These are phyloP conservation scores for Euproctis similis DNA, from an alignment of 2,888 invertebrate species.

Conservation along the genomic window DNA sequence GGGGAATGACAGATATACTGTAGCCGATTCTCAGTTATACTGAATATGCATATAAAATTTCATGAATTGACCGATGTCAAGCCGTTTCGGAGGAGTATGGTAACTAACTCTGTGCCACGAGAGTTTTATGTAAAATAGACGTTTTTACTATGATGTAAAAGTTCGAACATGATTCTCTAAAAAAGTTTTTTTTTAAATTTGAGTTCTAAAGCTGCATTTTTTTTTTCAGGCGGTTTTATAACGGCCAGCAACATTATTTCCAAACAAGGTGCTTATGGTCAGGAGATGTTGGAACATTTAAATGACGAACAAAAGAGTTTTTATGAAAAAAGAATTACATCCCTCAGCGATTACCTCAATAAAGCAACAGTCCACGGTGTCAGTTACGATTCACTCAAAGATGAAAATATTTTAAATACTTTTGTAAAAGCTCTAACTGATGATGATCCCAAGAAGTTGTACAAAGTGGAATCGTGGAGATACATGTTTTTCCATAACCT, in stretches of 20 bases:
- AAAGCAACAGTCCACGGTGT: constrained; percentile 49
- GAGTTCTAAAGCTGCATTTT: no score
- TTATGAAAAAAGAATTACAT: constrained; percentile 80
- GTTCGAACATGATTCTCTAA: no score
- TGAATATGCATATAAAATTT: no score
- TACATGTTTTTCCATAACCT: constrained; percentile 80
- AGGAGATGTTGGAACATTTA: constrained; percentile 79
- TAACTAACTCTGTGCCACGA: no score
- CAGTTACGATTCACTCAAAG: constrained; percentile 63
- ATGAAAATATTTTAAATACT: constrained; percentile 74
- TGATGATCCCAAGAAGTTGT: constrained; percentile 74
- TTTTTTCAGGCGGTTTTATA: constrained; percentile 80
- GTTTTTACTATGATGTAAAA: no score
- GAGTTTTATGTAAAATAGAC: no score
- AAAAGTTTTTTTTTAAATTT: no score
- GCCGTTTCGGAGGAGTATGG: no score
- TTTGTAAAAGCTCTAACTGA: constrained; percentile 79
- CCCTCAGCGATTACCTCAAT: constrained; percentile 76
- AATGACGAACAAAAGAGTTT: constrained; percentile 76
- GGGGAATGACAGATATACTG: no score
- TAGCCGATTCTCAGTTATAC: no score
- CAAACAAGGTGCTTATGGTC: constrained; percentile 76
- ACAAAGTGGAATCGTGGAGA: constrained; percentile 82
- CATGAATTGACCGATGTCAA: no score
- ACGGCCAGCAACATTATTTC: constrained; percentile 81